Conservation (phyloP, 23 tunicate species). For the Trididemnum nubilum region DNA sequence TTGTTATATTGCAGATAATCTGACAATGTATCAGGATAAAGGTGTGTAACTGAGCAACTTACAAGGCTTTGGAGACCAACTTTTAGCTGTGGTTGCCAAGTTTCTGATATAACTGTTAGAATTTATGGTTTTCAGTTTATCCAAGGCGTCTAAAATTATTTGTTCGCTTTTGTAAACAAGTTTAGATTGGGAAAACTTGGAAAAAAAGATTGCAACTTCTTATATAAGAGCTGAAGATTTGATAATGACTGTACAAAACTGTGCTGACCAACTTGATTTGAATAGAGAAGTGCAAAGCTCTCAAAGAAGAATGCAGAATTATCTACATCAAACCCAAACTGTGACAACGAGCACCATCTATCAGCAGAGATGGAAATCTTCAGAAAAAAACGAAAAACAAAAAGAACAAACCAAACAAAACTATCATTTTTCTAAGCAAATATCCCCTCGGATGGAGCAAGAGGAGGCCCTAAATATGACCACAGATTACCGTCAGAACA, state of each 20-base stretch:
- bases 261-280: background rate
- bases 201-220: background rate
- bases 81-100: constrained; percentile 8
- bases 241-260: constrained; percentile 14
- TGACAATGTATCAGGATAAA: background rate
- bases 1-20: background rate
- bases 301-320: background rate
- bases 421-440: background rate
- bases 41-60: constrained; percentile 16
- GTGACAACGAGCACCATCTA: background rate
- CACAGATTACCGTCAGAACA: background rate
- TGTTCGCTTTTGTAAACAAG: constrained; percentile 8
- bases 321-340: background rate
- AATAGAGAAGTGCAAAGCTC: background rate
- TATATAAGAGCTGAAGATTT: background rate
- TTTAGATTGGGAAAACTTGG: background rate
- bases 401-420: background rate
- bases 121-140: constrained; percentile 6
- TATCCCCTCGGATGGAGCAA: background rate
- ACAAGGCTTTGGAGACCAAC: background rate
- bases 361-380: background rate
- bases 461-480: constrained; percentile 21
- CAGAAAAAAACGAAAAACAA: background rate
- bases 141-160: background rate
- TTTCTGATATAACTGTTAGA: background rate